Base-by-base conservation (phyloP, 1,140 invertebrate genomes). In the Trichomalopsis sarcophagae region DNA sequence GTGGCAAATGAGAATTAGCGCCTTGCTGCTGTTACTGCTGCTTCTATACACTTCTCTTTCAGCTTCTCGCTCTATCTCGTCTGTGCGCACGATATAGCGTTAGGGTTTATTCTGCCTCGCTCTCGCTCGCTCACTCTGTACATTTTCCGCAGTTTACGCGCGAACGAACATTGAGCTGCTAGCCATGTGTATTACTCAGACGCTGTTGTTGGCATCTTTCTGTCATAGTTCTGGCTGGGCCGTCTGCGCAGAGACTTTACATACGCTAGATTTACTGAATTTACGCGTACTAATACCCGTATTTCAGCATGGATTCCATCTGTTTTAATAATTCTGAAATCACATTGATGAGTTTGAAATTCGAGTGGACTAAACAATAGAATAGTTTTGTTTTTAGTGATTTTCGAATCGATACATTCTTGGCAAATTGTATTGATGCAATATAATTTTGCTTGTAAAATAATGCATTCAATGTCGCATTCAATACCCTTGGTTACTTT, bases 1-100 rank as follows among this genome's bases (percentile, higher is more conserved):
- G 36, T 75, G 73, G 36, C 36, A 40, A 75, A 75, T 75, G 73
- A 75, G 73, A 75, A 75, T 75, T 75, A 75, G 73, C 36, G 36
- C 73, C 36, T 75, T 75, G 21, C 21, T 44, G 33, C 27, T 33
- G 27, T 30, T 71, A n/a, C 68, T 17, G 68, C 10, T 30, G 68
- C 27, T 71, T 71, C 68, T 71, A 62, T 62, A 62, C 21, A 62
- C 55, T 62, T 55, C 50, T 69, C 14, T n/a, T 71, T 71, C 30
- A 71, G 68, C 68, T 33, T 30, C 68, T 71, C 68, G 68, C 11
- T 62, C 55, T 30, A 71, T 71, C 68, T 71, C 55, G 55, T n/a
- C 68, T 33, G 21, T 1, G 68, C 11, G 55, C 11, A 27, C 68
- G 27, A 71, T 71, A 71, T 71, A 33, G 27, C 68, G 23, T 33